Conservation (phyloP, 2,797 vertebrate species). For the Acrossocheilus wenchowensis region DNA sequence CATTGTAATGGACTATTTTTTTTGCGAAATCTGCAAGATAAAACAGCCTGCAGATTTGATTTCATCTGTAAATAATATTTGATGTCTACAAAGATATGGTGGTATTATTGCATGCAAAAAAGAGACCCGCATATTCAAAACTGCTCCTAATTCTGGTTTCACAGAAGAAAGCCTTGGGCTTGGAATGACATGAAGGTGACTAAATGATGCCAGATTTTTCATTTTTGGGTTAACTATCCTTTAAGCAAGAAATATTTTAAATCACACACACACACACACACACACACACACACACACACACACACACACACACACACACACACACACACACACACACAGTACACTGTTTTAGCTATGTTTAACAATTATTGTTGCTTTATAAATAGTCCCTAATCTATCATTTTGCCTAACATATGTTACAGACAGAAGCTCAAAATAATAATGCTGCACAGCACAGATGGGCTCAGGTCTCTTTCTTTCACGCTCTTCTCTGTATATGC, state of each 20-base stretch:
- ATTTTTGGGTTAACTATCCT: neutral
- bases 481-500: neutral
- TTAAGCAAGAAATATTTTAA: neutral
- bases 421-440: conserved; percentile 24
- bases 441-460: conserved; percentile 28
- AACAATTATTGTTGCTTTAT: conserved; percentile 6
- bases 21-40: neutral
- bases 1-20: neutral
- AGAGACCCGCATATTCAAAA: neutral
- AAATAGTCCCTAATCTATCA: conserved; percentile 17
- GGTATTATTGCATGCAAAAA: neutral
- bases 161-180: neutral
- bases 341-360: conserved; percentile 17
- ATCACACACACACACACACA: neutral
- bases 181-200: neutral
- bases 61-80: neutral
- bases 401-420: conserved; percentile 33
- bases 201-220: neutral
- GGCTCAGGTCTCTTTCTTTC: conserved; percentile 9
- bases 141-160: neutral
- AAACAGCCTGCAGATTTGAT: neutral
- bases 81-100: neutral
- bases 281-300: neutral
- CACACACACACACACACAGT: neutral
- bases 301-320: neutral